Evolutionary conservation across 2,113 vertebrate genomes (phyloP).

Genomic region (Tragelaphus imberbis): DNA sequence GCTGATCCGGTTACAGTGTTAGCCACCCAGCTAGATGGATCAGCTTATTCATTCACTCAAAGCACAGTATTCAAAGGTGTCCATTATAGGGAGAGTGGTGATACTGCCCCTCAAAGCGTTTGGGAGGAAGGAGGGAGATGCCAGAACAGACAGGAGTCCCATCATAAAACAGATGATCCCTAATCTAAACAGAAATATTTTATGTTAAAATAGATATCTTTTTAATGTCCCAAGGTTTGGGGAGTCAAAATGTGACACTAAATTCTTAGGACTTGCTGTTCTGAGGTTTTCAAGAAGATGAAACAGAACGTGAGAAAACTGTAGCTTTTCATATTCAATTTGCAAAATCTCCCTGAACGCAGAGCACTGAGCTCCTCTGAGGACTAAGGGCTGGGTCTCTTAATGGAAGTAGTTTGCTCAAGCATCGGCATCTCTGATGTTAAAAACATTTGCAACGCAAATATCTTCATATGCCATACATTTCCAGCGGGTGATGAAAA

Average conservation of each 20-base stretch:
- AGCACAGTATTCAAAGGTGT: background rate
- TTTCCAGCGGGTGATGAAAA: slow-evolving; percentile 68
- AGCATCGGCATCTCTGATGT: background rate
- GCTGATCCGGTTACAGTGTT: background rate
- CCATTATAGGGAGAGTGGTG: fast-evolving
- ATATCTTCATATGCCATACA: background rate
- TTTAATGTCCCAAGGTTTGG: background rate
- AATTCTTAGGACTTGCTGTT: background rate
- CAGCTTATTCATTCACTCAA: background rate
- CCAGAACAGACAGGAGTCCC: background rate
- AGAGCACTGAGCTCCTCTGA: slow-evolving; percentile 9
- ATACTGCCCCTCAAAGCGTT: background rate
- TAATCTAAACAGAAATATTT: slow-evolving; percentile 12
- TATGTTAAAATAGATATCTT: background rate
- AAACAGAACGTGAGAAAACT: background rate
- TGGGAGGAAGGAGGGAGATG: background rate
- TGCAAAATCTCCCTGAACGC: background rate
- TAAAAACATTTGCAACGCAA: slow-evolving; percentile 61
- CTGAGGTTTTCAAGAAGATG: slow-evolving; percentile 48
- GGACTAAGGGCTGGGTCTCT: background rate
- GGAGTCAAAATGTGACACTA: background rate
- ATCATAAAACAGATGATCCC: background rate
- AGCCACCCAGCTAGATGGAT: fast-evolving
- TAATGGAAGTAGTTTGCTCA: background rate
- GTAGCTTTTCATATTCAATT: background rate